phyloP scores from a whole-genome alignment of 2,797 vertebrate genomes.

The Acestrorhynchus altus region DNA sequence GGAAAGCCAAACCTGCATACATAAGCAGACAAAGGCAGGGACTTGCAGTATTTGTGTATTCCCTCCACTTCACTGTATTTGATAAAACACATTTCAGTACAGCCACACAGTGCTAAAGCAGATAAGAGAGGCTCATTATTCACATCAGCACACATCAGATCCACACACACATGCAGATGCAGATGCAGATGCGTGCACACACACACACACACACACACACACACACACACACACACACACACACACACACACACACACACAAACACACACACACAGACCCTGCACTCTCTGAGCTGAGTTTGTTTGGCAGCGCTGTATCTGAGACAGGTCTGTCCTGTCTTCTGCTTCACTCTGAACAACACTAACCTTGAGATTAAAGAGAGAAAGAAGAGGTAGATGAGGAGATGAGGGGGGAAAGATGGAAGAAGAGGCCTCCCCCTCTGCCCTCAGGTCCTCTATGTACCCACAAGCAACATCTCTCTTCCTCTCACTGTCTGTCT shows the following conservation, averaged over 20 bases:
- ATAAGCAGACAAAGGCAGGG: background rate
- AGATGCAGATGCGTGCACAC: no score
- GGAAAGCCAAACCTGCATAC: background rate
- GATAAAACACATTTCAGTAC: constrained; percentile 4
- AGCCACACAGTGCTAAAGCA: background rate
- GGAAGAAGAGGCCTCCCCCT: constrained; percentile 5
- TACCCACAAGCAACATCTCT: constrained; percentile 20
- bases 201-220: constrained; percentile 6
- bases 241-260: constrained; percentile 12
- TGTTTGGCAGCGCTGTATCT: constrained; percentile 7
- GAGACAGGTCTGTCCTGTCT: background rate
- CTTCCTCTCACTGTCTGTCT: constrained; percentile 1
- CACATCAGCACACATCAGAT: constrained; percentile 15
- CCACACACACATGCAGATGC: no score
- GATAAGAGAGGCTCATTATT: constrained; percentile 33
- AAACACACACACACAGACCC: background rate
- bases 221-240: constrained; percentile 1
- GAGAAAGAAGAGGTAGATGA: background rate
- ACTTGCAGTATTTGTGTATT: background rate
- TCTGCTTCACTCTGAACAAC: background rate
- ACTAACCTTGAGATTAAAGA: constrained; percentile 19
- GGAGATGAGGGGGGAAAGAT: background rate
- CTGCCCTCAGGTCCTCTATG: constrained; percentile 35
- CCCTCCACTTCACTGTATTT: constrained; percentile 10
- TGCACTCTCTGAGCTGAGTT: background rate